A percentile compares a stretch with the other conserved stretches of the same genome.
phyloP scores from a whole-genome alignment of 2,888 invertebrate species.

The Bembecia ichneumoniformis region DNA sequence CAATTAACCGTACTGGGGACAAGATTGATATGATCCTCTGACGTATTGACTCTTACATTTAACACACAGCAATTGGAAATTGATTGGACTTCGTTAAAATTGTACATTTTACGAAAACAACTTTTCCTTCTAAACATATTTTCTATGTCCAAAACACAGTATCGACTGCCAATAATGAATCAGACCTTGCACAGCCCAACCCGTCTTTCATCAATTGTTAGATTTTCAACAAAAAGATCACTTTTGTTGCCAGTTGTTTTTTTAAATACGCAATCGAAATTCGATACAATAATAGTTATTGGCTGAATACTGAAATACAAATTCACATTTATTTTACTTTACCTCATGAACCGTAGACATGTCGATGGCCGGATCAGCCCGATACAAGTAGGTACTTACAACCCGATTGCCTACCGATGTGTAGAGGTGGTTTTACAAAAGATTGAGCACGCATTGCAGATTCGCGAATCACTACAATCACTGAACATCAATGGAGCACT shows the following conservation, averaged over 20 bases:
- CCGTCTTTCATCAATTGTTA: constrained; percentile 29
- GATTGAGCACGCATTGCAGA: constrained; percentile 10
- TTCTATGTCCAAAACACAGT: no score
- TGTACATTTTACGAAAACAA: no score
- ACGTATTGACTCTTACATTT: constrained; percentile 5
- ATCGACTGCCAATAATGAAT: no score
- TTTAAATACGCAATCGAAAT: no score
- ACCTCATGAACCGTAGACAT: no score
- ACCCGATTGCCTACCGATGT: constrained; percentile 1
- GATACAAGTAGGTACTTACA: constrained; percentile 37
- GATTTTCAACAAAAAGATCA: background rate
- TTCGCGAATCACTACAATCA: constrained; percentile 38
- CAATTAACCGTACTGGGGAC: constrained; percentile 12
- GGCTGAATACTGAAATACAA: no score
- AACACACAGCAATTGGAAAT: background rate
- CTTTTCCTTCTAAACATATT: no score
- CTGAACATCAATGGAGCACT: constrained; percentile 39
- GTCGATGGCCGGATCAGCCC: background rate
- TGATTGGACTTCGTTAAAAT: no score
- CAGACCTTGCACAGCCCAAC: constrained; percentile 32
- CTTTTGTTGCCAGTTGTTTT: no score
- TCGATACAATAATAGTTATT: no score
- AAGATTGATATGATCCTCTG: constrained; percentile 3
- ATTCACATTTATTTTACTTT: no score
- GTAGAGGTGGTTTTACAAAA: background rate